These are phyloP conservation scores for Epizoanthus ramosus DNA, from an alignment of 92 coral and sea anemone genomes.

Conservation along the genomic window DNA sequence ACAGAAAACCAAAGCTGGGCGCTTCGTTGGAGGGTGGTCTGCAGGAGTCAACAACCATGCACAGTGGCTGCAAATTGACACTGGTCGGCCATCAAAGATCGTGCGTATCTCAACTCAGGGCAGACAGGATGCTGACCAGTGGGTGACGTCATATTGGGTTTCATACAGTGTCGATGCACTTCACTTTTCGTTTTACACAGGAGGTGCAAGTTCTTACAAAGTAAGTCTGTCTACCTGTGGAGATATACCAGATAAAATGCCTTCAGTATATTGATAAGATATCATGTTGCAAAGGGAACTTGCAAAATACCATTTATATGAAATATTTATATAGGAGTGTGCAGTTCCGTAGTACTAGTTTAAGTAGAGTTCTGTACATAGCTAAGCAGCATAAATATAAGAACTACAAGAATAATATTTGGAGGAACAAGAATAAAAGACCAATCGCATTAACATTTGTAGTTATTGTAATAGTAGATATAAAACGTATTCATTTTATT, in stretches of 20 bases:
- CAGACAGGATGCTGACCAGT: conserved; percentile 28
- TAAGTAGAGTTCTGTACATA: too few species aligned
- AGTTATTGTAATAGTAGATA: too few species aligned
- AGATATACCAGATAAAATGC: not conserved
- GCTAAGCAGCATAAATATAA: too few species aligned
- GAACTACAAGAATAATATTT: too few species aligned
- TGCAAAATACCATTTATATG: too few species aligned
- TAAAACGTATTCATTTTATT: too few species aligned
- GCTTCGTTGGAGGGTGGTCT: conserved; percentile 36
- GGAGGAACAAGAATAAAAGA: too few species aligned
- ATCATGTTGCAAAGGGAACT: too few species aligned
- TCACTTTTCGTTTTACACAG: conserved; percentile 32
- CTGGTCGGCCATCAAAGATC: conserved; percentile 24
- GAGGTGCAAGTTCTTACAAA: conserved; percentile 16
- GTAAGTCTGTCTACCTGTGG: not conserved
- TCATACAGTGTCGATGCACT: conserved; percentile 34
- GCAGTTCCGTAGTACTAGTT: too few species aligned
- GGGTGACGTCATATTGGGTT: conserved; percentile 44
- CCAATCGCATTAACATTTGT: too few species aligned
- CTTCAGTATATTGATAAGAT: too few species aligned
- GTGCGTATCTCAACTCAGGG: conserved; percentile 44
- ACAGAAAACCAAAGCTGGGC: conserved; percentile 12
- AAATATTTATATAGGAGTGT: too few species aligned
- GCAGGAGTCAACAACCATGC: conserved; percentile 34
- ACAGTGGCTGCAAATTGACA: conserved; percentile 38